Evolutionary conservation across 1,140 invertebrate species (phyloP).

Genomic region (Drosophila ficusphila): DNA sequence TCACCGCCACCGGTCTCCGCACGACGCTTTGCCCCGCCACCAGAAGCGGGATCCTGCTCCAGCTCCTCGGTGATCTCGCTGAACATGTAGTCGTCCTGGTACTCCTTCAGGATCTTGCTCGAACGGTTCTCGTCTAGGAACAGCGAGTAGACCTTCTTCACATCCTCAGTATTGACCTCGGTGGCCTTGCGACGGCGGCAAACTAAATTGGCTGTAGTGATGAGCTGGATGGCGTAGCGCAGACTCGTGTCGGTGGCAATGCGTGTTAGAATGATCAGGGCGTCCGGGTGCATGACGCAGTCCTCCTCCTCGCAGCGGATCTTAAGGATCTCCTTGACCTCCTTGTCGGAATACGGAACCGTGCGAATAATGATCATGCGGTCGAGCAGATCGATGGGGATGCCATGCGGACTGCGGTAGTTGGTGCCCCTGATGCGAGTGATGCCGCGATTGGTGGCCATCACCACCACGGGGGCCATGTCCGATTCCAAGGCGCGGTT

Average conservation of each 20-base stretch:
- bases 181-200: conserved; percentile 92
- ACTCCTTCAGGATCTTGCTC: conserved; percentile 96
- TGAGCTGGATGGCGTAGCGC: conserved; percentile 99
- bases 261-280: conserved; percentile 94
- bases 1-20: conserved; percentile 61
- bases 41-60: conserved; percentile 51
- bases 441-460: conserved; percentile 99
- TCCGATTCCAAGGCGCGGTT: conserved; percentile 98
- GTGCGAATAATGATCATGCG: conserved; percentile 98
- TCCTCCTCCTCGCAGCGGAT: conserved; percentile 99
- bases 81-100: conserved; percentile 98
- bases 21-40: conserved; percentile 61
- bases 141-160: conserved; percentile 96
- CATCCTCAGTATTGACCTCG: conserved; percentile 94
- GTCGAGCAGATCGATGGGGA: conserved; percentile 98
- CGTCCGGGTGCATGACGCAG: conserved; percentile 97
- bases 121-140: conserved; percentile 98
- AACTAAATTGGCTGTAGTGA: conserved; percentile 97
- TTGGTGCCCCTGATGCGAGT: conserved; percentile 97
- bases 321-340: conserved; percentile 96
- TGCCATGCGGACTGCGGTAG: conserved; percentile 96
- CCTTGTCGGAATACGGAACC: conserved; percentile 93
- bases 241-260: conserved; percentile 97
- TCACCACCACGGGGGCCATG: conserved; percentile 98
- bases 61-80: conserved; percentile 86